Conservation (phyloP, 2,797 vertebrate genomes). For the Rhinoraja longicauda region DNA sequence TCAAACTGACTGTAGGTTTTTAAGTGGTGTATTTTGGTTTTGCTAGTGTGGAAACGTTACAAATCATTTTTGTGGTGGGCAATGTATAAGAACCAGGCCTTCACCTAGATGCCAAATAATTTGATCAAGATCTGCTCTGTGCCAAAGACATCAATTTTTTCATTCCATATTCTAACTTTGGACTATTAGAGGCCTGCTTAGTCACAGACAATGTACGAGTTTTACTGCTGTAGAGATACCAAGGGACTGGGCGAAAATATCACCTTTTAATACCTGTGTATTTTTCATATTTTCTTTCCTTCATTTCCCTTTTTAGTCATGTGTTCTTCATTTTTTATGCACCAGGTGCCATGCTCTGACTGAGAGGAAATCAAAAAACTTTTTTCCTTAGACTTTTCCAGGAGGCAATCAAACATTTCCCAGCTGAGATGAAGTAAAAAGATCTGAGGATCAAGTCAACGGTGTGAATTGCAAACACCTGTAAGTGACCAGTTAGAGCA, state of each 20-base stretch:
- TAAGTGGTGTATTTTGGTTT: not conserved
- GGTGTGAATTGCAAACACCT: not conserved
- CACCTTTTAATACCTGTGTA: not conserved
- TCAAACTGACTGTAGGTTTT: not conserved
- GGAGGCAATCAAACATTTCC: not conserved
- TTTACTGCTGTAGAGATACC: not conserved
- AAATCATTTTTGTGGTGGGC: not conserved
- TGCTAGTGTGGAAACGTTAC: not conserved
- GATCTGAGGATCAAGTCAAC: not conserved
- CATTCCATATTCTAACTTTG: not conserved
- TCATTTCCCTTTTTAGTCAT: not conserved
- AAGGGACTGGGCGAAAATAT: not conserved
- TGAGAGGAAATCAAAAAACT: not conserved
- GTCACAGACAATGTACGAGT: not conserved
- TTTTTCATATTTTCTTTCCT: slow-evolving; percentile 22
- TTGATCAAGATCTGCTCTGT: not conserved
- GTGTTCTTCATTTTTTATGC: not conserved
- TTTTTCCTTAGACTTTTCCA: not conserved
- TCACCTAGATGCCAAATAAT: not conserved
- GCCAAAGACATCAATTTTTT: not conserved
- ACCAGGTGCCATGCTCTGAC: not conserved
- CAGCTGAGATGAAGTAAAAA: not conserved
- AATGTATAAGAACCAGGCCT: not conserved
- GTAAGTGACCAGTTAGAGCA: not conserved
- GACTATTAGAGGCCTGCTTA: not conserved